Evolutionary conservation across 2,797 vertebrate genomes (phyloP).

Genomic region (Helarctos malayanus): DNA sequence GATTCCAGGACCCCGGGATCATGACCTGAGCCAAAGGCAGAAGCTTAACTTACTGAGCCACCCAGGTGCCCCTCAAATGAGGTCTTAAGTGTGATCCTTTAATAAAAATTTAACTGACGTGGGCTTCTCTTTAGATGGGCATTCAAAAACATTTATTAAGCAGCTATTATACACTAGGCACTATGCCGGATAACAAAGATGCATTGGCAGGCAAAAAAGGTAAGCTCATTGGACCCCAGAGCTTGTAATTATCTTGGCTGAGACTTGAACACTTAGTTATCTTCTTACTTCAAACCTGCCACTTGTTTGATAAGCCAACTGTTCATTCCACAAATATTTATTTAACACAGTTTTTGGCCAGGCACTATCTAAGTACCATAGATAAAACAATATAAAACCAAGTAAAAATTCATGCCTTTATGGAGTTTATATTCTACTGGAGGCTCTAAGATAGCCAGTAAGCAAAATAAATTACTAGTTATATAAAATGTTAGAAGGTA

Average conservation of each 20-base stretch:
- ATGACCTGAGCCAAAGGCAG: not conserved
- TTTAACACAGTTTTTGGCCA: not conserved
- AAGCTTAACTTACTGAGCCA: not conserved
- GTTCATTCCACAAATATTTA: not conserved
- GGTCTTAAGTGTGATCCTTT: not conserved
- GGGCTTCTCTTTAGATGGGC: not conserved
- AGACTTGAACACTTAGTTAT: not conserved
- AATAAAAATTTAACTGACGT: not conserved
- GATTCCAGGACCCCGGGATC: not conserved
- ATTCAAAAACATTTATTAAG: constrained; percentile 54
- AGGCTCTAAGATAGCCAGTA: not conserved
- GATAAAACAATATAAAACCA: constrained; percentile 11
- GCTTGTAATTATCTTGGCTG: not conserved
- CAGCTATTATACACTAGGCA: not conserved
- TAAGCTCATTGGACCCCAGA: not conserved
- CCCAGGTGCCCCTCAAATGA: not conserved
- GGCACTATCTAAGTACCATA: not conserved
- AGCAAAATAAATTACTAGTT: not conserved
- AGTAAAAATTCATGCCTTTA: not conserved
- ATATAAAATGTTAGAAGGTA: not conserved
- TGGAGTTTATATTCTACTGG: not conserved
- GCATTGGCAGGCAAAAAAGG: not conserved
- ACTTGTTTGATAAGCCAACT: not conserved
- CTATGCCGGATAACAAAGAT: not conserved
- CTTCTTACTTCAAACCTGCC: not conserved